Percentiles rank a stretch among this genome's conserved stretches.
phyloP scores from a whole-genome alignment of 1,140 invertebrate species.

The Neocloeon triangulifer region DNA sequence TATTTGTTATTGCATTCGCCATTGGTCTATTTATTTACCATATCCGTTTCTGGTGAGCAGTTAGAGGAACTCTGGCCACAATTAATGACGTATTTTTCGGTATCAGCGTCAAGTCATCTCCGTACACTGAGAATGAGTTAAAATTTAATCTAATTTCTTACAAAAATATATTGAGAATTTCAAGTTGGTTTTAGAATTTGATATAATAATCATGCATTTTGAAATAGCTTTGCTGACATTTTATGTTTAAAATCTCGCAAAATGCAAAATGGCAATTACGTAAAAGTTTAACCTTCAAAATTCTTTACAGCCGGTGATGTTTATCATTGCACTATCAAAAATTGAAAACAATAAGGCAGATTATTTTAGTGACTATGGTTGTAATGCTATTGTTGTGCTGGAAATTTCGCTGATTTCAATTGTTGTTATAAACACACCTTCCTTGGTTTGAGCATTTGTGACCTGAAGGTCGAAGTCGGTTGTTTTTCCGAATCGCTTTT shows the following conservation, averaged over 20 bases:
- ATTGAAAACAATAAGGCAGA: no score
- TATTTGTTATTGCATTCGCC: constrained; percentile 4
- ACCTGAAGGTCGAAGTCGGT: constrained; percentile 90
- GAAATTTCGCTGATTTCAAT: no score
- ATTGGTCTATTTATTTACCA: constrained; percentile 32
- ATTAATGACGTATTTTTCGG: constrained; percentile 95
- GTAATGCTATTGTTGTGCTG: no score
- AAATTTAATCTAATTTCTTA: no score
- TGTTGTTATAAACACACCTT: constrained; percentile 63
- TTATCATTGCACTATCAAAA: no score
- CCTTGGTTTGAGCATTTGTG: constrained; percentile 92
- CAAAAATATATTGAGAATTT: no score
- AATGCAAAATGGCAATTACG: no score
- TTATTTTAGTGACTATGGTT: no score
- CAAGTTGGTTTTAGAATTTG: no score
- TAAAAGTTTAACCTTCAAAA: no score
- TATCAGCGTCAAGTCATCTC: constrained; percentile 71
- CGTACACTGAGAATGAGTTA: constrained; percentile 79
- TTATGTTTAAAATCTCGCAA: not conserved
- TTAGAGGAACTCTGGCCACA: constrained; percentile 71
- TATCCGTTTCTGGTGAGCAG: constrained; percentile 47
- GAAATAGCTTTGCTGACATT: not conserved
- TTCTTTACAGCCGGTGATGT: no score
- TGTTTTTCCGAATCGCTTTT: constrained; percentile 82
- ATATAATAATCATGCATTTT: not conserved